Percentiles rank a stretch among this genome's conserved stretches.
Evolutionary conservation across 2,888 invertebrate genomes (phyloP).

Genomic region (Pyrochroa serraticornis): DNA sequence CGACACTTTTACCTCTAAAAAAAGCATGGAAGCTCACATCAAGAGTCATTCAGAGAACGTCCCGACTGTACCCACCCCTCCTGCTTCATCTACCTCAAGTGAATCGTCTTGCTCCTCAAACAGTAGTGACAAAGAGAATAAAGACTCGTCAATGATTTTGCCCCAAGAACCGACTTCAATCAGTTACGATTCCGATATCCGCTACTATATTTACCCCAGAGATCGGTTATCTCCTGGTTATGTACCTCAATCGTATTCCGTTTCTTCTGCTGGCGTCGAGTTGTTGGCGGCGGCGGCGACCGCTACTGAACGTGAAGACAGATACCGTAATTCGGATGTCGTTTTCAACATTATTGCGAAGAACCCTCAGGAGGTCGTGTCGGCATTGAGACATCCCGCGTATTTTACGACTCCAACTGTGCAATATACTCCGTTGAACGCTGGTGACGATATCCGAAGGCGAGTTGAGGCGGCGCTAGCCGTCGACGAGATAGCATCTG

Average conservation of each 20-base stretch:
- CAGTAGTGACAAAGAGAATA: conserved; percentile 62
- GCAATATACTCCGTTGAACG: conserved; percentile 52
- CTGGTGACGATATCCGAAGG: conserved; percentile 64
- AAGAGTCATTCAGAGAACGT: conserved; percentile 72
- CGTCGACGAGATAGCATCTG: conserved; percentile 61
- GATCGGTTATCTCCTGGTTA: conserved; percentile 46
- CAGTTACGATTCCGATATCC: conserved; percentile 52
- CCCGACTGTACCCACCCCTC: conserved; percentile 60
- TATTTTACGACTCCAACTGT: conserved; percentile 50
- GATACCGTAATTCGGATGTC: conserved; percentile 42
- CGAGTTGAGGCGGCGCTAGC: conserved; percentile 69
- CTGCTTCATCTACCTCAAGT: conserved; percentile 55
- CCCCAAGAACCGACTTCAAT: conserved; percentile 40
- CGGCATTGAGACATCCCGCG: conserved; percentile 47
- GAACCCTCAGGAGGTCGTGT: conserved; percentile 46
- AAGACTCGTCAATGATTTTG: conserved; percentile 44
- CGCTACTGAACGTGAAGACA: conserved; percentile 55
- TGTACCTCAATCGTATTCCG: conserved; percentile 28
- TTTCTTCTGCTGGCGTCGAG: conserved; percentile 51
- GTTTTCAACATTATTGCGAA: conserved; percentile 52
- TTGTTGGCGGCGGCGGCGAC: conserved; percentile 58
- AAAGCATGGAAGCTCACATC: conserved; percentile 89
- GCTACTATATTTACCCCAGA: conserved; percentile 49
- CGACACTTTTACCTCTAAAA: conserved; percentile 88
- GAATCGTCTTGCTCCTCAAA: conserved; percentile 43